A percentile compares a stretch with the other conserved stretches of the same genome.
phyloP scores from a whole-genome alignment of 2,113 vertebrate genomes.

The Grammomys dolichurus region DNA sequence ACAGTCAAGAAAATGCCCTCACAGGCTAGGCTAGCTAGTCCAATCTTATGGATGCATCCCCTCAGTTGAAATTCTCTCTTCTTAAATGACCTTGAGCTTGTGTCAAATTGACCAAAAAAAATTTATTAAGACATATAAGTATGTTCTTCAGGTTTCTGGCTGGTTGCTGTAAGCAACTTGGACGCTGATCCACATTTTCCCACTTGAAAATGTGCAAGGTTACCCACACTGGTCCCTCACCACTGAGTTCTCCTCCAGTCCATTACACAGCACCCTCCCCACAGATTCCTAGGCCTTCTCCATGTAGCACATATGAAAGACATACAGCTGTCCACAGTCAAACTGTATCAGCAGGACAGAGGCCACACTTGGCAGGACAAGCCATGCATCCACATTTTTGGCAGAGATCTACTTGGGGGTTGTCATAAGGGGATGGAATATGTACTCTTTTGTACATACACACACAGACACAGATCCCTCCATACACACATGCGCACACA shows the following conservation, averaged over 20 bases:
- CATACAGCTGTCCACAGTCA: slow-evolving; percentile 40
- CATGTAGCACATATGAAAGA: slow-evolving; percentile 42
- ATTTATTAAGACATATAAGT: not conserved
- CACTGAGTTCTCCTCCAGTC: not conserved
- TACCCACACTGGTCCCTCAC: not conserved
- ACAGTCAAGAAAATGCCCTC: not conserved
- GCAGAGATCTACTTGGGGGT: slow-evolving; percentile 65
- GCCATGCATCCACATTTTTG: not conserved
- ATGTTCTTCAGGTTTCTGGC: not conserved
- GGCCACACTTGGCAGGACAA: not conserved
- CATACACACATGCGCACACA: not conserved
- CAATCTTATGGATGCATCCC: not conserved
- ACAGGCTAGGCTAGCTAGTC: not conserved
- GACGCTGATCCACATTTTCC: not conserved
- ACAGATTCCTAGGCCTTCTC: slow-evolving; percentile 30
- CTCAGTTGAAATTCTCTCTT: not conserved
- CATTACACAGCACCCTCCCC: not conserved
- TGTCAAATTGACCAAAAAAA: not conserved
- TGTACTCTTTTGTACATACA: not conserved
- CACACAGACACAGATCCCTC: not conserved
- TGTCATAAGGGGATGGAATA: slow-evolving; percentile 37
- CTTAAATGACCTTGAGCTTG: not conserved
- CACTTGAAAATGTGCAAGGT: not conserved
- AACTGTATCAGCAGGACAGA: slow-evolving; percentile 32
- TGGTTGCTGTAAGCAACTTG: not conserved